Evolutionary conservation across 1,140 invertebrate species (phyloP), one percentile per base, ranked within the genome.

Genomic region (Chrysopa pallens): DNA sequence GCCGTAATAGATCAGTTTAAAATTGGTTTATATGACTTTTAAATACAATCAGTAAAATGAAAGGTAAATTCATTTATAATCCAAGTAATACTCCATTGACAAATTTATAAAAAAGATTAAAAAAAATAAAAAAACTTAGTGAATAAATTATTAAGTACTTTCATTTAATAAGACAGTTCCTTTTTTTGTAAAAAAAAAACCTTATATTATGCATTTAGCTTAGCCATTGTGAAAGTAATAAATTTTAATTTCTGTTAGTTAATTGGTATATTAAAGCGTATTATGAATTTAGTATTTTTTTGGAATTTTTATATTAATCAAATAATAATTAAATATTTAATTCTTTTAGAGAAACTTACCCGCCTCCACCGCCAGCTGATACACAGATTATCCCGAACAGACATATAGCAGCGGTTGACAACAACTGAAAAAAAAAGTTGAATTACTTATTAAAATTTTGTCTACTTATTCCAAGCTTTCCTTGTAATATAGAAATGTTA

Each of bases 41-140:
- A 23, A 23, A 5, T 23, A n/a, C n/a, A 23, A 23, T 23, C 17
- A 48, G 14, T 12, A 13, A 33, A 44, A 15, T 39, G 12, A 33
- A 14, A 14, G 4, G 28, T 27, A 12, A 9, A 40, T 40, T 40
- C 3, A 40, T 28, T 28, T 29, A 23, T n/a, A 9, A 23, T 38
- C 42, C 29, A 42, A 42, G 36, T 39, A 42, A 15, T 8, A 44
- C 43, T 47, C 47, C 51, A 43, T 45, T 39, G 13, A 47, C 49
- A 4, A 51, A 51, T 23, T 50, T 52, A n/a, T n/a, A n/a, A n/a
- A n/a, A n/a, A n/a, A n/a, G n/a, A n/a, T n/a, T n/a, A n/a, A n/a
- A n/a, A n/a, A n/a, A n/a, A 35, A 33, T 38, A 31, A 47, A 49
- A 33, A 49, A 41, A 29, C 44, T 47, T 36, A 53, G 33, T 33